Conservation (phyloP, 2,113 vertebrate species). For the Telmatochromis bifrenatus region DNA sequence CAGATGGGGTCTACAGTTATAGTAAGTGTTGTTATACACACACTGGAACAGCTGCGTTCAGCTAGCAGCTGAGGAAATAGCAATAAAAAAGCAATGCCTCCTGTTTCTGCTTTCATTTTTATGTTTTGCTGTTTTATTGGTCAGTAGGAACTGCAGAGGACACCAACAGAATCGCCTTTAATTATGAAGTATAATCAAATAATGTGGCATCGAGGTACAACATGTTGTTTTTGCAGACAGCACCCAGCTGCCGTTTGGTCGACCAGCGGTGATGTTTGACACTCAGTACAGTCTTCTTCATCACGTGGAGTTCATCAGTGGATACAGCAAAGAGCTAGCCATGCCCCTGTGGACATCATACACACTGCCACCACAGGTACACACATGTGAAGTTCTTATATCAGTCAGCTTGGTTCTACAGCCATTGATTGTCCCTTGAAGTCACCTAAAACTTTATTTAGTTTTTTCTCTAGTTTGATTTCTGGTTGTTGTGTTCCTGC, state of each 20-base stretch:
- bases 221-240: constrained; percentile 62
- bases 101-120: neutral
- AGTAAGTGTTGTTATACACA: neutral
- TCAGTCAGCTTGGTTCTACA: neutral
- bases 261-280: constrained; percentile 85
- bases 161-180: neutral
- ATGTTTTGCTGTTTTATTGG: accelerated
- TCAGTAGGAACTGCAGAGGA: neutral
- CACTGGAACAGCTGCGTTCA: neutral
- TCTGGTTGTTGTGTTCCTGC: neutral
- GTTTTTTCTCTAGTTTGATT: accelerated
- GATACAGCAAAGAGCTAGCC: constrained; percentile 83
- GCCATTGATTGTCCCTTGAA: neutral
- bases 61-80: neutral
- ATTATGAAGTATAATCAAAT: neutral
- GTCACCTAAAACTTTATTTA: neutral
- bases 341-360: constrained; percentile 93
- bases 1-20: constrained; percentile 56
- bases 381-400: neutral
- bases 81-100: neutral
- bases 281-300: constrained; percentile 84
- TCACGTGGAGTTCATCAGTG: constrained; percentile 89
- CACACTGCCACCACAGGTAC: constrained; percentile 83
- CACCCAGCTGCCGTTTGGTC: constrained; percentile 84
- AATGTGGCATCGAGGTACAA: neutral